Evolutionary conservation across 2,797 vertebrate genomes (phyloP), one percentile per base, ranked within the genome.

Genomic region (Lutjanus campechanus): DNA sequence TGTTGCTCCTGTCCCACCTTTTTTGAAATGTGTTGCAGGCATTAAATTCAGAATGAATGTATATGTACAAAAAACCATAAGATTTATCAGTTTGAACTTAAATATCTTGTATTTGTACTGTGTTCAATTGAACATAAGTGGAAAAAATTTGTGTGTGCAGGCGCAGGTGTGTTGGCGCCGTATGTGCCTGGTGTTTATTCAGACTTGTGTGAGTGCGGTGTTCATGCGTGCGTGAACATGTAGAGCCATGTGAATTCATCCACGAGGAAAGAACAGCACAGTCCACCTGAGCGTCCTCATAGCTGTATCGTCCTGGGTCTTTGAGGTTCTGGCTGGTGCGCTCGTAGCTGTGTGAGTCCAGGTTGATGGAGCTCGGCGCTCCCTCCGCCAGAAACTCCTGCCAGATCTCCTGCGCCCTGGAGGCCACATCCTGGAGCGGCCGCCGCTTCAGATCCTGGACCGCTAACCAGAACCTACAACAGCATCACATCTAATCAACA

Each of bases 331-430:
- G 97, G 91, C 97, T 98, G 91, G 98, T 98, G 88, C 95, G 96
- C 91, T 98, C 98, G 64, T 98, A 98, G 94, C 97, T 98, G 91
- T 98, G 97, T 82, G 98, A 98, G 93, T 99, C 98, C 95, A 99
- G 93, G 92, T 99, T 99, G 95, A 99, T 98, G 83, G 98, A 96
- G 86, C 97, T 98, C 65, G 96, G 96, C 20, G 97, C 97, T 12
- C 98, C 98, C 25, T 98, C 97, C 19, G 97, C 97, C 78, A 99
- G 93, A 88, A 98, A 99, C 93, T 99, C 98, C 89, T 97, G 96
- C 98, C 98, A 99, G 91, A 98, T 99, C 93, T 98, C 97, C 87
- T 97, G 96, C 12, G 97, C 97, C 79, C 97, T 94, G 74, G 91
- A 92, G 54, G 96, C 77, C 81, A 99, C 98, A 0, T 98, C 97